Base-by-base conservation (phyloP, 2,113 vertebrate species). In the Tupaia tana region DNA sequence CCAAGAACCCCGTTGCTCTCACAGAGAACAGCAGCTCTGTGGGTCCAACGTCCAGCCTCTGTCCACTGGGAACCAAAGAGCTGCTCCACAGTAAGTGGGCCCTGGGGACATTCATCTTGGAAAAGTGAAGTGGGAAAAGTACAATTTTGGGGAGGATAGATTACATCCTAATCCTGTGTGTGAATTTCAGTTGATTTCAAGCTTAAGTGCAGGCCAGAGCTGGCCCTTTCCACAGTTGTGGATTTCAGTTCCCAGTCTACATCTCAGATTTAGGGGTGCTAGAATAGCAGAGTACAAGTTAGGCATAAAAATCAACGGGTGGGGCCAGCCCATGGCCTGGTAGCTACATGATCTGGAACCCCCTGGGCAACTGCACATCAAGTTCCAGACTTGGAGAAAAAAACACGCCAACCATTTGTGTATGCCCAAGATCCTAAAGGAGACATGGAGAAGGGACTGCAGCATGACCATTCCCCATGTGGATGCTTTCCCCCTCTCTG, bases 1-100 rank as follows among this genome's bases (percentile, higher is more conserved):
- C 98, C 93, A 99, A 99, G 98, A 93, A 96, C 91, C 96, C 97
- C 80, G 25, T 97, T 82, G 81, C 56, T 58, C 52, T 82, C 29
- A 93, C 97, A 7, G 99, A 99, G 94, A 99, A 93, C 97, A 99
- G 98, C 93, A 98, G 99, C 1, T 98, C 98, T 14, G 97, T 97
- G 24, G 98, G 98, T 66, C 98, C 99, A 54, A 95, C 98, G 0
- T 97, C 99, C 94, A 98, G 90, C 90, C 97, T 98, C 29, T 98
- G 98, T 92, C 98, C 98, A 43, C 77, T 98, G 70, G 99, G 99
- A 97, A 95, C 98, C 97, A 99, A 98, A 97, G 98, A 98, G 34
- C 97, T 98, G 70, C 97, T 98, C 75, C 98, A 98, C 1, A 98
- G 99, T 99, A 86, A 98, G 98, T 79, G 96, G 78, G 27, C 24